Evolutionary conservation across 2,797 vertebrate species (phyloP), one percentile per base, ranked within the genome.

Genomic region (Ceyx erithaca): DNA sequence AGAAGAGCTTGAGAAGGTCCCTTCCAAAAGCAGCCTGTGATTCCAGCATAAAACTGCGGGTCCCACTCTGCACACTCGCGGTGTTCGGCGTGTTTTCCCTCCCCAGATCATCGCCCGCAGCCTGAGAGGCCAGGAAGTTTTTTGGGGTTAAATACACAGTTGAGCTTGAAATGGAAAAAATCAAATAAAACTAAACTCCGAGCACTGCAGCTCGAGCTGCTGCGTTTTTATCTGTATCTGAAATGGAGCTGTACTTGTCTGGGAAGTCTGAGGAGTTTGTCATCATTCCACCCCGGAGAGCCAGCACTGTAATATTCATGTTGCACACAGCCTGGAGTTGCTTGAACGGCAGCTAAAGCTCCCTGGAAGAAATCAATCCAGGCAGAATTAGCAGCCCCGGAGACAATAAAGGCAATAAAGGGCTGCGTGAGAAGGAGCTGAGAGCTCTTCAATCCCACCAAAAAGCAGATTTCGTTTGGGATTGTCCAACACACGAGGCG

Each of bases 1-100:
- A n/a, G 40, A 30, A 21, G 40, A 43, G 12, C 40, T 62, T 43
- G 14, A 21, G 43, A 62, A 63, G 13, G 28, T 43, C 55, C 31
- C 55, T 58, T n/a, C 28, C 40, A 35, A 63, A n/a, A 22, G 13
- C 61, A 41, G 30, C n/a, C 61, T 41, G 11, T 13, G 25, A 61
- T 23, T 40, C 59, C 40, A 43, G 15, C 14, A 2, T 40, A 4
- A 3, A 8, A 25, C 7, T 1, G 2, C 54, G 4, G 51, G 5
- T 3, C 14, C 0, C 6, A 4, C 6, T 4, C 16, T 1, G 4
- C 12, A 3, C 12, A 0, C 31, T 20, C 21, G 0, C 0, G 0
- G 0, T 0, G 2, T 6, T 16, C 2, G 58, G 1, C 3, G 8
- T 20, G 6, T 23, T 31, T 48, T 40, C 69, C 33, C 16, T 59